A percentile compares a stretch with the other conserved stretches of the same genome.
These are phyloP conservation scores for Vicugna pacos DNA, from an alignment of 2,113 vertebrate species.

Conservation along the genomic window DNA sequence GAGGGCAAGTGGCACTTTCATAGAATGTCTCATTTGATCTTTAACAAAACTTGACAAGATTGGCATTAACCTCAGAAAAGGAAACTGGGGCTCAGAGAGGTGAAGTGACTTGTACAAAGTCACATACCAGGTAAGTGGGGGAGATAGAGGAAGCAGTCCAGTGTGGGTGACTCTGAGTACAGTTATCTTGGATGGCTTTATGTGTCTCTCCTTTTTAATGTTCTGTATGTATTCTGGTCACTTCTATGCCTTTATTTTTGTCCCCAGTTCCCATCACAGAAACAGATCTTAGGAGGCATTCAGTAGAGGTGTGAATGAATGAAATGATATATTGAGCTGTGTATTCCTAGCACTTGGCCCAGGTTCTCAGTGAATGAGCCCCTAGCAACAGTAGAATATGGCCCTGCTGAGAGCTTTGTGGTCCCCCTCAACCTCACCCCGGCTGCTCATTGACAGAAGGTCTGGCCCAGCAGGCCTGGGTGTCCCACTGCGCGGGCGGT, in stretches of 20 bases:
- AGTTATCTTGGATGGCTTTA: background rate
- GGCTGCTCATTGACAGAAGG: background rate
- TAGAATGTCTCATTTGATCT: background rate
- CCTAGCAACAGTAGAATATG: background rate
- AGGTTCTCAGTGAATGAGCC: background rate
- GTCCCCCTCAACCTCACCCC: background rate
- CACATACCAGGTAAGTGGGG: background rate
- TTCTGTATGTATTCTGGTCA: background rate
- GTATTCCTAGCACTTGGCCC: background rate
- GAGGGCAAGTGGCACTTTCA: background rate
- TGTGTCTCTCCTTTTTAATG: background rate
- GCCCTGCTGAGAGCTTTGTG: background rate
- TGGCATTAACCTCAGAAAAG: constrained; percentile 16
- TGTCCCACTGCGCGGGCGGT: background rate
- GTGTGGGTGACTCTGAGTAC: background rate
- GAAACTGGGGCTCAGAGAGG: constrained; percentile 15
- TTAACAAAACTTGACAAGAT: background rate
- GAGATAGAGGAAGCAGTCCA: background rate
- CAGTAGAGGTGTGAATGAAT: background rate
- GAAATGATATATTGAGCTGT: background rate
- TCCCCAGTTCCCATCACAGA: background rate
- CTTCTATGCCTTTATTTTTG: background rate
- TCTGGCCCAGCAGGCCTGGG: background rate
- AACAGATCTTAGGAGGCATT: background rate
- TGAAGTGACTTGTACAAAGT: background rate